Percentiles rank a stretch among this genome's conserved stretches.
Evolutionary conservation across 1,140 invertebrate species (phyloP).

Genomic region (Lepidotrigona ventralis): DNA sequence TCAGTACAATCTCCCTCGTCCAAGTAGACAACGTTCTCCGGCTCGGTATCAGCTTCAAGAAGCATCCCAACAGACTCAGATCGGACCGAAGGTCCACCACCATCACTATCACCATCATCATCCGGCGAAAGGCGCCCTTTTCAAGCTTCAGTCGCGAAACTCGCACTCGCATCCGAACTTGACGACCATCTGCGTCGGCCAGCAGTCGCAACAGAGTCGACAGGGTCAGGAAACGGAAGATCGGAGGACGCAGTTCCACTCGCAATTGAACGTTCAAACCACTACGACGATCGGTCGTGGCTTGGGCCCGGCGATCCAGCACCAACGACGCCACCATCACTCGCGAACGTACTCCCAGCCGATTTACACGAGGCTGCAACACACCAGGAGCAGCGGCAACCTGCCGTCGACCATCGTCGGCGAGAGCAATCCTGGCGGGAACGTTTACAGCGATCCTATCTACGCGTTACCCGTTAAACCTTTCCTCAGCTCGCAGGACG

Average conservation of each 20-base stretch:
- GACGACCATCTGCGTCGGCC: conserved; percentile 61
- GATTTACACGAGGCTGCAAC: conserved; percentile 59
- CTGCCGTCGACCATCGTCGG: conserved; percentile 44
- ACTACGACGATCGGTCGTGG: not conserved
- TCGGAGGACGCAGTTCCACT: conserved; percentile 69
- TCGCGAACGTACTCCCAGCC: conserved; percentile 66
- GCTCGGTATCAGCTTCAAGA: conserved; percentile 47
- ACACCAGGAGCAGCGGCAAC: conserved; percentile 68
- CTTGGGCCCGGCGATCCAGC: conserved; percentile 36
- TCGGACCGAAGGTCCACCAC: conserved; percentile 24
- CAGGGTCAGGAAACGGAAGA: conserved; percentile 38
- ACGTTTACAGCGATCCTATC: conserved; percentile 74
- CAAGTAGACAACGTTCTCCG: not conserved
- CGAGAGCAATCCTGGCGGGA: conserved; percentile 51
- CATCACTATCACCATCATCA: conserved; percentile 59
- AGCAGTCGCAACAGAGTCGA: conserved; percentile 24
- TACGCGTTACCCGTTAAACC: conserved; percentile 78
- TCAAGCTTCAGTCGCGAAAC: conserved; percentile 75
- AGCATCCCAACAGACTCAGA: conserved; percentile 1
- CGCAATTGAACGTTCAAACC: conserved; percentile 69
- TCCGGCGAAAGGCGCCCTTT: conserved; percentile 65
- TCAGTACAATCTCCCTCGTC: conserved; percentile 25
- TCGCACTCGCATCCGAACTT: conserved; percentile 78
- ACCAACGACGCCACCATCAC: conserved; percentile 50
- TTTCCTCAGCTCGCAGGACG: conserved; percentile 78